Percentiles rank a stretch among this genome's conserved stretches.
Conservation (phyloP, 2,797 vertebrate genomes). For the Pangasius krempfi region DNA sequence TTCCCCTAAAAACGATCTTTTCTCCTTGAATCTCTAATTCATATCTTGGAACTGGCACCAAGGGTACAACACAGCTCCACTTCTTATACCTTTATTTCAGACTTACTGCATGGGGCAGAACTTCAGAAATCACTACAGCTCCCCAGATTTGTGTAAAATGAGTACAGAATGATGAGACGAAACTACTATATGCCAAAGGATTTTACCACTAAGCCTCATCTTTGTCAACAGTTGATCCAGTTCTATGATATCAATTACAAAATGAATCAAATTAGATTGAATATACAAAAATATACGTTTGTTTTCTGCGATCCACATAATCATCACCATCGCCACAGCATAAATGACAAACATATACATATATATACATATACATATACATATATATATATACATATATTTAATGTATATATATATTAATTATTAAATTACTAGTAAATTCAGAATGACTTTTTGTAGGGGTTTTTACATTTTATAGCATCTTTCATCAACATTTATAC, state of each 20-base stretch:
- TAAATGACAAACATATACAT: too few relatives aligned
- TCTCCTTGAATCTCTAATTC: neutral
- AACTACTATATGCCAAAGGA: neutral
- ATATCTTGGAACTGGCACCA: neutral
- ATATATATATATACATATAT: too few relatives aligned
- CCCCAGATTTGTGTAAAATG: neutral
- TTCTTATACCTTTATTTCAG: slow-evolving; percentile 6
- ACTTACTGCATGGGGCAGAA: neutral
- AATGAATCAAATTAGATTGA: neutral
- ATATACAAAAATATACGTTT: neutral
- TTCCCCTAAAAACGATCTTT: neutral
- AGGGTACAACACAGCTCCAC: neutral
- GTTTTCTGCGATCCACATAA: neutral
- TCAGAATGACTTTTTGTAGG: too few relatives aligned
- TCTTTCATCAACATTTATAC: neutral
- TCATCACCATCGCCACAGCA: neutral
- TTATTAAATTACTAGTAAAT: too few relatives aligned
- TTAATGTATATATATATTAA: too few relatives aligned
- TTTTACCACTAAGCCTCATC: neutral
- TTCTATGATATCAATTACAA: neutral
- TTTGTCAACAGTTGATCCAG: neutral
- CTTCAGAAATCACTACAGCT: neutral
- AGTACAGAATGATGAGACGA: neutral
- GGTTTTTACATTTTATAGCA: too few relatives aligned
- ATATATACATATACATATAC: too few relatives aligned